Evolutionary conservation across 2,113 vertebrate species (phyloP), one percentile per base, ranked within the genome.

Genomic region (Grammomys dolichurus): DNA sequence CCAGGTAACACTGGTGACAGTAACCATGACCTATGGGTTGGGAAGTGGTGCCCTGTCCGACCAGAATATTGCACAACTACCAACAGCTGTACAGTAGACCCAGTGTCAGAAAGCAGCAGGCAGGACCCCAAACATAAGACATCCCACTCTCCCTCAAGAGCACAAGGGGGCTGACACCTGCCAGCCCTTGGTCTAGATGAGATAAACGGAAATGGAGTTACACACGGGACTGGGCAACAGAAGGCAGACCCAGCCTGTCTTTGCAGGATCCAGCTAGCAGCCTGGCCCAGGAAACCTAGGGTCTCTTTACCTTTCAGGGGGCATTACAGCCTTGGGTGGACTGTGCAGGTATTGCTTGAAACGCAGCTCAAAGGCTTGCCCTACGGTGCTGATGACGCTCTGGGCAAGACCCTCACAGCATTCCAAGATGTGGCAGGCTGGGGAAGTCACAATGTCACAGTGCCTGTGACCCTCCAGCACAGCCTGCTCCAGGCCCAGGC

Each of bases 261-360:
- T 24, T 28, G 24, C 0, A 10, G 8, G 5, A 56, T 7, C 5
- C 19, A 0, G 16, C 28, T 63, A 28, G 7, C 65, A 56, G 51
- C 26, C 56, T 67, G 48, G 40, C 31, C n/a, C 40, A 5, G 28
- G 46, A 22, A 73, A 58, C 16, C 63, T 33, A 31, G 7, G 10
- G 8, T 48, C 31, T 36, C 22, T 56, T 87, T 93, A 98, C 98
- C 97, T 97, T 69, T 97, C 97, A 0, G 95, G 95, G 40, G 97
- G 96, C 40, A 80, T 95, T 69, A 98, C 98, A 88, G 98, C 98
- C 98, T 99, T 99, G 81, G 99, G 99, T 11, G 99, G 99, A 94
- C 99, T 99, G 98, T 99, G 99, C 7, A 99, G 98, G 94, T 99
- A 99, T 97, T 99, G 99, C 96, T 99, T 99, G 98, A 99, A 99